These are phyloP conservation scores for Oncopeltus fasciatus DNA, from an alignment of 1,140 invertebrate species.

Conservation along the genomic window DNA sequence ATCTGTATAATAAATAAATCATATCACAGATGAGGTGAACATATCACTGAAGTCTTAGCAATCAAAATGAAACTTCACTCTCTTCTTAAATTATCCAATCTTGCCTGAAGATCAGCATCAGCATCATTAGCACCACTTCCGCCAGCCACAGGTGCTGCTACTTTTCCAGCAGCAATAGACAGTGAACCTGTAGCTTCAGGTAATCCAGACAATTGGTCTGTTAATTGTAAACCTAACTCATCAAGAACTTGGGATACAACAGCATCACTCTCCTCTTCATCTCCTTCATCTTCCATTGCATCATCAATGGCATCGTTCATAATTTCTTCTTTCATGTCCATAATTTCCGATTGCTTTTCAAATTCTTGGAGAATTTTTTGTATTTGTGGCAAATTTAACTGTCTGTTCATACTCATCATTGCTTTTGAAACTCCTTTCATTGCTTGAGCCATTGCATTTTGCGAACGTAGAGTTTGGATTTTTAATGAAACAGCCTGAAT, in stretches of 20 bases:
- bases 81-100: conserved; percentile 81
- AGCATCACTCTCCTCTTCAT: conserved; percentile 93
- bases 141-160: conserved; percentile 37
- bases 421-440: conserved; percentile 99
- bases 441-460: conserved; percentile 98
- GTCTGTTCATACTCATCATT: conserved; percentile 97
- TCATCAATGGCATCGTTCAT: conserved; percentile 99
- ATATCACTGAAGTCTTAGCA: no score
- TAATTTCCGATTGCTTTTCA: conserved; percentile 98
- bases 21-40: no score
- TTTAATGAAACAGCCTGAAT: conserved; percentile 98
- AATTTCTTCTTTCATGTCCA: conserved; percentile 99
- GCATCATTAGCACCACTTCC: conserved; percentile 38
- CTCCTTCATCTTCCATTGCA: conserved; percentile 94
- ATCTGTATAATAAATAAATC: no score
- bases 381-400: conserved; percentile 96
- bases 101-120: conserved; percentile 85
- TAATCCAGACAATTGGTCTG: conserved; percentile 71
- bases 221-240: conserved; percentile 89
- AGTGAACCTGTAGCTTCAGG: conserved; percentile 56
- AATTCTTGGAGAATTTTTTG: conserved; percentile 98
- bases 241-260: conserved; percentile 87
- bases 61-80: conserved; percentile 60
- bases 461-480: conserved; percentile 94
- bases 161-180: conserved; percentile 34